Base-by-base conservation (phyloP, 2,888 invertebrate genomes). In the Ennomos quercinarius region DNA sequence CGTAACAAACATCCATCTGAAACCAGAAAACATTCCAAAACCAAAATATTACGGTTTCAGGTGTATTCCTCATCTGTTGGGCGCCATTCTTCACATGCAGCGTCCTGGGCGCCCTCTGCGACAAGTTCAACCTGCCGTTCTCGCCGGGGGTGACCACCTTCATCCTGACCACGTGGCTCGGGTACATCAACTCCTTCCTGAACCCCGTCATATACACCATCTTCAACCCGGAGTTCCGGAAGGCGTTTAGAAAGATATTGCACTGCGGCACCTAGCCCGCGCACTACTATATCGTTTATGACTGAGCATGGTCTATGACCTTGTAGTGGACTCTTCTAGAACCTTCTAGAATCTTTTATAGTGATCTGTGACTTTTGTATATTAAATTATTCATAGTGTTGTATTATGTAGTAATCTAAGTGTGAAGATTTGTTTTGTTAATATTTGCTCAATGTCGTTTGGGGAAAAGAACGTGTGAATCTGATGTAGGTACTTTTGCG, bases 81-180 rank as follows among this genome's bases (percentile, higher is more conserved):
- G 97, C 99, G 63, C 99, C 99, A 47, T 99, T 99, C 94, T 99
- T 99, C 95, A 98, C 98, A 8, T 98, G 99, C 93, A 99, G 99
- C 88, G 98, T 99, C 64, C 95, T 99, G 93, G 99, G 98, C 86
- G 99, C 99, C 1, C 95, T 99, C 86, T 99, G 99, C 93, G 96
- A 96, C 74, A 98, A 98, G 87, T 93, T 97, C 72, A 94, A 94
- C 41, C 93, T 95, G 67, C 94, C 95, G 66, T 97, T 97, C 86
- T 95, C 96, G 61, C 97, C 98, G 0, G 96, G 98, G 37, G 95
- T 98, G 68, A 96, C 97, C 5, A 96, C 96, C 54, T 99, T 99
- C 91, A 96, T 98, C 79, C 93, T 98, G 67, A 98, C 98, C 71
- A 98, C 98, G 37, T 99, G 99, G 99, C 94, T 99, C 64, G 99